Conservation (phyloP, 2,797 vertebrate species). For the Molossus molossus region DNA sequence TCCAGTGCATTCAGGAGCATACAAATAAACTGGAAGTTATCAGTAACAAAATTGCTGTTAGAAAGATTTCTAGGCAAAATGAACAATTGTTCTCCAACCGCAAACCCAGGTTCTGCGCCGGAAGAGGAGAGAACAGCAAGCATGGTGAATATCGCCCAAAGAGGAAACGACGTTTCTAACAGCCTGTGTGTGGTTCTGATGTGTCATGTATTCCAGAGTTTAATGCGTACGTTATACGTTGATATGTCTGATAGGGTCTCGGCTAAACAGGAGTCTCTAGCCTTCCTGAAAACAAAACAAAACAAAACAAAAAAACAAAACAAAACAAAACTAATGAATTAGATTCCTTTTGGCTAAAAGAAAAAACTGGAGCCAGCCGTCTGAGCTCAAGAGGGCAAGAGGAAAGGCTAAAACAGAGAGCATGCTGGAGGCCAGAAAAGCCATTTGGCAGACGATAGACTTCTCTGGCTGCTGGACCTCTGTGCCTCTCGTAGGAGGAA, state of each 20-base stretch:
- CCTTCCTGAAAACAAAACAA: slow-evolving; percentile 27
- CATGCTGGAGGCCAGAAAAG: not conserved
- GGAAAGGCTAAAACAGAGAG: slow-evolving; percentile 1
- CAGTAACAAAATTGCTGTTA: not conserved
- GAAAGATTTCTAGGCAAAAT: not conserved
- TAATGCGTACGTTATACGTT: slow-evolving; percentile 60
- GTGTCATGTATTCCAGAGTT: slow-evolving; percentile 31
- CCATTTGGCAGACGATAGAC: not conserved
- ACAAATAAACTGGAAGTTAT: not conserved
- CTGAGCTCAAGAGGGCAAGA: slow-evolving; percentile 41
- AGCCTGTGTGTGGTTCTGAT: slow-evolving; percentile 60
- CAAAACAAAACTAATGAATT: slow-evolving; percentile 8
- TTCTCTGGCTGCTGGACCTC: not conserved
- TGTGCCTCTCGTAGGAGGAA: not conserved
- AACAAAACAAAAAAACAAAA: not conserved
- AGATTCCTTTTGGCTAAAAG: slow-evolving; percentile 57
- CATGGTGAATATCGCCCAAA: not conserved
- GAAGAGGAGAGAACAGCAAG: not conserved
- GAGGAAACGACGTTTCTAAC: slow-evolving; percentile 51
- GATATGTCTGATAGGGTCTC: slow-evolving; percentile 62
- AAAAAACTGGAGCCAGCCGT: slow-evolving; percentile 48
- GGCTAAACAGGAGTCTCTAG: slow-evolving; percentile 54
- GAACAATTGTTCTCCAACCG: not conserved
- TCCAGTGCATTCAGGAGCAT: not conserved
- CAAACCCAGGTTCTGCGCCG: not conserved